Percentiles rank a stretch among this genome's conserved stretches.
Conservation (phyloP, 2,113 vertebrate genomes). For the Calyptommatus sinebrachiatus region DNA sequence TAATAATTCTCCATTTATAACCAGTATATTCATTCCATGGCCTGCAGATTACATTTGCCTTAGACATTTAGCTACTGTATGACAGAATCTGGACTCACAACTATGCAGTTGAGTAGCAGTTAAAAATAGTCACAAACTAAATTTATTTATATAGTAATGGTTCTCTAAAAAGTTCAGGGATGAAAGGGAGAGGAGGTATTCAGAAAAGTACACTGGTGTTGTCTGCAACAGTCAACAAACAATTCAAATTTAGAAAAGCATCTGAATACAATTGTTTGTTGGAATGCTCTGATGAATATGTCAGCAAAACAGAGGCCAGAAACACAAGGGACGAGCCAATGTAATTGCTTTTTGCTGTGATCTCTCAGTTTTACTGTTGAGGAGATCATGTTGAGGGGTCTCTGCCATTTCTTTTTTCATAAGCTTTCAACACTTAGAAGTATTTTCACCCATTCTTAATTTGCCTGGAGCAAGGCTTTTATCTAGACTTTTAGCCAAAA, state of each 20-base stretch:
- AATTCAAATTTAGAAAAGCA: constrained; percentile 30
- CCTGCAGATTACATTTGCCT: too few species aligned
- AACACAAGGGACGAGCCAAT: constrained; percentile 51
- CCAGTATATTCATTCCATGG: too few species aligned
- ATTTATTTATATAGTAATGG: too few species aligned
- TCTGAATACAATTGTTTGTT: constrained; percentile 24
- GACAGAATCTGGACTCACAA: too few species aligned
- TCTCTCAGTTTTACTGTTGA: constrained; percentile 58
- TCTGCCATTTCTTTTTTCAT: constrained; percentile 60
- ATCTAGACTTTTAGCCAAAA: constrained; percentile 81
- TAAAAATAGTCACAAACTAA: too few species aligned
- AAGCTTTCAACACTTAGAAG: constrained; percentile 67
- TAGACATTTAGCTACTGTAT: too few species aligned
- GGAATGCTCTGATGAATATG: constrained; percentile 43
- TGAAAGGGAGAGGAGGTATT: neutral
- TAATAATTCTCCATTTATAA: too few species aligned
- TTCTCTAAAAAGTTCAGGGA: neutral
- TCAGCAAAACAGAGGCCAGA: constrained; percentile 45
- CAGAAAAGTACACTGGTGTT: constrained; percentile 10
- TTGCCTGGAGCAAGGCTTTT: constrained; percentile 81
- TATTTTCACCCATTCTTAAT: constrained; percentile 74
- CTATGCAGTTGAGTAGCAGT: too few species aligned
- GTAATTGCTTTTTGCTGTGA: constrained; percentile 57
- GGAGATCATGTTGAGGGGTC: constrained; percentile 62
- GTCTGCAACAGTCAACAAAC: constrained; percentile 30